phyloP scores from a whole-genome alignment of 2,888 invertebrate species.

The Crossocerus cetratus region DNA sequence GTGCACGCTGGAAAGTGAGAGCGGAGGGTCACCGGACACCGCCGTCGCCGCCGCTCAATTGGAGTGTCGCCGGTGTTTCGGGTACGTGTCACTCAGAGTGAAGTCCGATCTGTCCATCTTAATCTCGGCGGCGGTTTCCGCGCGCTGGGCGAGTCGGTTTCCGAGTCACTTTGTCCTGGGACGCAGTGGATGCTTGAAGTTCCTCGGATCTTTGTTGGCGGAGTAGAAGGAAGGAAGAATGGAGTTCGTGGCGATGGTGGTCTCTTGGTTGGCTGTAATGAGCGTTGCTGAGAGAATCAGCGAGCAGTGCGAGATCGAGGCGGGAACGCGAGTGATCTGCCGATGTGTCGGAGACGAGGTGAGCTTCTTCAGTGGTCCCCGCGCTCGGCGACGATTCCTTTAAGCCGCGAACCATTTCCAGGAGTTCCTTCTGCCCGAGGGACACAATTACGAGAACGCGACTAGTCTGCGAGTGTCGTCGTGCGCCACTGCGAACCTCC shows the following conservation, averaged over 20 bases:
- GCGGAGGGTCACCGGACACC: background rate
- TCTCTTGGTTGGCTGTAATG: background rate
- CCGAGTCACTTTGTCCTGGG: background rate
- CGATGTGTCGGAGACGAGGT: slow-evolving; percentile 61
- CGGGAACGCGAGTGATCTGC: slow-evolving; percentile 48
- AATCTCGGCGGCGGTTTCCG: slow-evolving; percentile 44
- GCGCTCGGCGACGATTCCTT: background rate
- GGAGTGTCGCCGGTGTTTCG: background rate
- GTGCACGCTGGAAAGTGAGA: no score
- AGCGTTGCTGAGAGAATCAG: slow-evolving; percentile 39
- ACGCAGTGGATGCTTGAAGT: background rate
- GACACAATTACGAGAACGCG: slow-evolving; percentile 57
- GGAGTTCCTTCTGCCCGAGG: slow-evolving; percentile 60
- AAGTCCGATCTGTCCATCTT: slow-evolving; percentile 69
- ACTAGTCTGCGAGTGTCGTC: slow-evolving; percentile 56
- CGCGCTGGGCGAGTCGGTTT: background rate
- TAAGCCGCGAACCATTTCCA: slow-evolving; percentile 42
- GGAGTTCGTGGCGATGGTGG: background rate
- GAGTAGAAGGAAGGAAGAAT: no score
- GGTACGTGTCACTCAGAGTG: slow-evolving; percentile 64
- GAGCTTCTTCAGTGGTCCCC: background rate
- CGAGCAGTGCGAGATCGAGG: slow-evolving; percentile 53
- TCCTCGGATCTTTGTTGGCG: no score
- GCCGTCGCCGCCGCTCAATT: background rate
- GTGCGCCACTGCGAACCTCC: slow-evolving; percentile 56